A percentile compares a stretch with the other conserved stretches of the same genome.
Evolutionary conservation across 92 coral and sea anemone genomes (phyloP).

Genomic region (Desmophyllum pertusum): DNA sequence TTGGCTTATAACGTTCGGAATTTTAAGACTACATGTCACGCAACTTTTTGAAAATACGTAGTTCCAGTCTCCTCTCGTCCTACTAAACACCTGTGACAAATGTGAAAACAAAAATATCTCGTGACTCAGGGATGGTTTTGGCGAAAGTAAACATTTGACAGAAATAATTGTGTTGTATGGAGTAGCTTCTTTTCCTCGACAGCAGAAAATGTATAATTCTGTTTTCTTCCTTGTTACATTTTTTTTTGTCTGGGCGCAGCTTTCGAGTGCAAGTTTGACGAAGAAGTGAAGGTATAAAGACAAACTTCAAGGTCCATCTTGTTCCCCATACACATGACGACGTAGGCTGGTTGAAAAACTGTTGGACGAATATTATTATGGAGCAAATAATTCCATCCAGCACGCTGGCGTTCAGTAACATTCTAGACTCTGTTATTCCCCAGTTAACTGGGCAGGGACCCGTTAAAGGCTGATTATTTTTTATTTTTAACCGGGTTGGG

Average conservation of each 20-base stretch:
- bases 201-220: not conserved
- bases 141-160: not conserved
- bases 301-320: slow-evolving; percentile 84
- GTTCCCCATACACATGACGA: slow-evolving; percentile 98
- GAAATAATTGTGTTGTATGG: too few relatives aligned
- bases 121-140: too few relatives aligned
- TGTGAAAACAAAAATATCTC: too few relatives aligned
- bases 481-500: too few relatives aligned
- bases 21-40: not conserved
- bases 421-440: slow-evolving; percentile 93
- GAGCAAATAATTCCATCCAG: slow-evolving; percentile 86
- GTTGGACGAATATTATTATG: slow-evolving; percentile 91
- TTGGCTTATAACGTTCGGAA: not conserved
- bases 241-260: slow-evolving; percentile 31
- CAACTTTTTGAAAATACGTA: too few relatives aligned
- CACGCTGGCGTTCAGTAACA: slow-evolving; percentile 98
- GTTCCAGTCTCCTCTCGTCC: too few relatives aligned
- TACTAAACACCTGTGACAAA: too few relatives aligned
- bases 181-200: too few relatives aligned
- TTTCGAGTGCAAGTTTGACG: slow-evolving; percentile 47
- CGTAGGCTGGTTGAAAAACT: slow-evolving; percentile 95
- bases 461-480: slow-evolving; percentile 77
- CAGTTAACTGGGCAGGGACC: slow-evolving; percentile 79
- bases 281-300: not conserved
- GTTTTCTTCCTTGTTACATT: slow-evolving; percentile 14